Evolutionary conservation across 2,113 vertebrate genomes (phyloP).

Genomic region (Noctilio leporinus): DNA sequence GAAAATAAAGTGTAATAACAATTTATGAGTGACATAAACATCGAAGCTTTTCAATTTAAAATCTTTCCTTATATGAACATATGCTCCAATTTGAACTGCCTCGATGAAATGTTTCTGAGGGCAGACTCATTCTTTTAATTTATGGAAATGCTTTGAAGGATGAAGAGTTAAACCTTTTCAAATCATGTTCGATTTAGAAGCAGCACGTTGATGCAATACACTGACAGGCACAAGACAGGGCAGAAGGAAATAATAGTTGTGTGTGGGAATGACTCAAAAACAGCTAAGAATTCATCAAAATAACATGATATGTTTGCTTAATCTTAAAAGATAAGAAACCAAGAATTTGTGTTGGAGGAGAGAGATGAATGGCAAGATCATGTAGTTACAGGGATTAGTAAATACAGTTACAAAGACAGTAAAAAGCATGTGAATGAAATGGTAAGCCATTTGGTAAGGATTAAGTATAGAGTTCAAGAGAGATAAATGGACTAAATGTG

Average conservation of each 20-base stretch:
- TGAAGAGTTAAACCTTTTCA: neutral
- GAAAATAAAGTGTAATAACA: neutral
- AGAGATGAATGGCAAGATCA: neutral
- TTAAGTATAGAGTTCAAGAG: neutral
- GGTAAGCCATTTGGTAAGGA: neutral
- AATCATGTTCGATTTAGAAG: neutral
- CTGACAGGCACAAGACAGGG: neutral
- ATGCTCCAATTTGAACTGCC: neutral
- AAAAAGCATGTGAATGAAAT: neutral
- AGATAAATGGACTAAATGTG: neutral
- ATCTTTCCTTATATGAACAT: neutral
- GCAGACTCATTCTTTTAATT: neutral
- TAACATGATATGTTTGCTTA: neutral
- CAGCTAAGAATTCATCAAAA: neutral
- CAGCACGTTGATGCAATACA: neutral
- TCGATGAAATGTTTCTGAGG: neutral
- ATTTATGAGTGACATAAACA: neutral
- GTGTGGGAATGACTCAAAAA: neutral
- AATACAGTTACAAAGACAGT: neutral
- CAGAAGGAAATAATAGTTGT: neutral
- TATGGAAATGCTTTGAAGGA: neutral
- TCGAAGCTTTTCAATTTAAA: neutral
- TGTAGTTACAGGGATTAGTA: neutral
- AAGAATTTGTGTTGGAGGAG: neutral
- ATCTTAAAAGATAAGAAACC: neutral